Base-by-base conservation (phyloP, 1,140 invertebrate genomes). In the Cyclargus thomasi region DNA sequence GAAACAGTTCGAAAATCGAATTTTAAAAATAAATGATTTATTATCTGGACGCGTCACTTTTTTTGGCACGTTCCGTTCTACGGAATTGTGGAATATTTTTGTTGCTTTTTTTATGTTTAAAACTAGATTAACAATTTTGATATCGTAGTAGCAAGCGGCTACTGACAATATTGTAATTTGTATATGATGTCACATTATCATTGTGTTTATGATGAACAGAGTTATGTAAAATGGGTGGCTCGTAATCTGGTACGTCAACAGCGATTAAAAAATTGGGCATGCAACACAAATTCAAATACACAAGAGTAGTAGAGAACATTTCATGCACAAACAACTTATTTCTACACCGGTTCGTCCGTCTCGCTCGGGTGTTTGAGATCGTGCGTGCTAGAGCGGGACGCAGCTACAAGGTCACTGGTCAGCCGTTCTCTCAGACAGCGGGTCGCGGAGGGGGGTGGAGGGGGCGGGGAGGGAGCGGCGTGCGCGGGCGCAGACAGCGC, bases 361-460 rank as follows among this genome's bases (percentile, higher is more conserved):
- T 73, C 81, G 65, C 64, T 80, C 73, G 59, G 74, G 23, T 72
- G 16, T 53, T 18, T 20, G 35, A 47, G 36, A 20, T 62, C 62
- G 63, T 18, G 17, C 67, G 67, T 22, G 81, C 71, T 72, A 62
- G 79, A 87, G 75, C 29, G 76, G 72, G 81, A 85, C 68, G 70
- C 74, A 74, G 39, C 74, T 78, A 88, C 86, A 89, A 89, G 86
- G 86, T 89, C 85, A 86, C 85, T 80, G 85, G 85, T 86, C 85
- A 89, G 81, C 83, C 83, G 80, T 78, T 84, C 85, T 82, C 83
- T 78, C 82, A 88, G 83, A 85, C 85, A 78, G 82, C 77, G 79
- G 79, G 80, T 71, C 76, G 79, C 74, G 83, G 70, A 78, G 83
- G 76, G 64, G 66, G 39, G 8, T 4, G 39, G 39, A 2, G 39